Conservation (phyloP, 2,888 invertebrate species). For the Tetheella fluctuosa region DNA sequence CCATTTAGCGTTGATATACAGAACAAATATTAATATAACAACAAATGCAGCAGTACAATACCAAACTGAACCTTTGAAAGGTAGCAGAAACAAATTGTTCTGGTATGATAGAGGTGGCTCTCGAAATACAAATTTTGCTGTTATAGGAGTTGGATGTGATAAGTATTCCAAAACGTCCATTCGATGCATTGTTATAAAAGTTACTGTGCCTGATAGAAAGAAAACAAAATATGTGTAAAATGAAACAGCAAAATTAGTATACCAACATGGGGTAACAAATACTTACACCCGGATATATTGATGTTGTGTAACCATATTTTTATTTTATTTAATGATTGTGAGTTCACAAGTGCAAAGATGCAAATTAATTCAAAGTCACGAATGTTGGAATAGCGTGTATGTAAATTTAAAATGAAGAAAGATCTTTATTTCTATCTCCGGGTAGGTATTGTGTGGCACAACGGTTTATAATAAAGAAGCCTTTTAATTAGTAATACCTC, state of each 20-base stretch:
- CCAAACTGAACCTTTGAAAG: slow-evolving; percentile 86
- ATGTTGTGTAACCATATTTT: no score
- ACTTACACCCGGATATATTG: background rate
- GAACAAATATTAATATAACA: slow-evolving; percentile 47
- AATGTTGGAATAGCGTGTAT: background rate
- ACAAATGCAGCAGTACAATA: slow-evolving; percentile 73
- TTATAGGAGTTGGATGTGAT: slow-evolving; percentile 63
- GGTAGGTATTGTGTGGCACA: background rate
- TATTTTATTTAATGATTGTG: background rate
- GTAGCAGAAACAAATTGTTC: slow-evolving; percentile 86
- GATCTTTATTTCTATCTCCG: background rate
- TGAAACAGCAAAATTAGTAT: no score
- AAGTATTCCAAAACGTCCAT: slow-evolving; percentile 69
- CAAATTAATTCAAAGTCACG: slow-evolving; percentile 1
- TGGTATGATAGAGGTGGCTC: slow-evolving; percentile 87
- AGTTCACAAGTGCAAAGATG: background rate
- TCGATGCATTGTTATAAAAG: slow-evolving; percentile 51
- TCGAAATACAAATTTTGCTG: slow-evolving; percentile 84
- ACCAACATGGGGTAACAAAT: background rate
- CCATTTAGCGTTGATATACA: slow-evolving; percentile 63
- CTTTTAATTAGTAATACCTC: slow-evolving; percentile 44
- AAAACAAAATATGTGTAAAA: background rate
- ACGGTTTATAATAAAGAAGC: background rate
- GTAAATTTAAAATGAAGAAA: background rate
- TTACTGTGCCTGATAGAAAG: slow-evolving; percentile 50